Conservation (phyloP, 2,113 vertebrate species). For the Ifrita kowaldi region DNA sequence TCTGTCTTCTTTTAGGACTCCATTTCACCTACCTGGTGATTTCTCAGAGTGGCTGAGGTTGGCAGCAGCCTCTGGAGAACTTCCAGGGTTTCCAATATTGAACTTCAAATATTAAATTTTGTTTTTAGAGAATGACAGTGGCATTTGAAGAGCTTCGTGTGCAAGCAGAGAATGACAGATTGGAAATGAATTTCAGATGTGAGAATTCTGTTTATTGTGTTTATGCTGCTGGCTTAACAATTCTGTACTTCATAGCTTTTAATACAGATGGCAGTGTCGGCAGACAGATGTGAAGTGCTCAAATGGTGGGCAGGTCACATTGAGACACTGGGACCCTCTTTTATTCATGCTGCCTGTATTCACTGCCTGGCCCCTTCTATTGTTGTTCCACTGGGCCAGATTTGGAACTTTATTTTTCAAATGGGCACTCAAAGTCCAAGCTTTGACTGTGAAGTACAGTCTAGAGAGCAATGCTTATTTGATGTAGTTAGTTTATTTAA, state of each 20-base stretch:
- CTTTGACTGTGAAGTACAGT: not conserved
- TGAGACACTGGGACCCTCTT: not conserved
- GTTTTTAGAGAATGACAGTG: constrained; percentile 78
- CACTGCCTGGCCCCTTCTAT: not conserved
- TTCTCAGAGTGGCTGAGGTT: not conserved
- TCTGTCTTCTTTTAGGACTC: not conserved
- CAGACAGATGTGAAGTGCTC: not conserved
- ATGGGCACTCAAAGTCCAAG: not conserved
- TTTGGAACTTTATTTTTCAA: not conserved
- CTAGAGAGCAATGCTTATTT: not conserved
- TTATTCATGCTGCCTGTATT: not conserved
- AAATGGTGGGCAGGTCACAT: not conserved
- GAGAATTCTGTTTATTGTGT: not conserved
- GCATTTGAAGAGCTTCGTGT: constrained; percentile 85
- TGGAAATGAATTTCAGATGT: constrained; percentile 79
- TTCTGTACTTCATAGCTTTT: not conserved
- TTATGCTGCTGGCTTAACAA: not conserved
- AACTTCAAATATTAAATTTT: not conserved
- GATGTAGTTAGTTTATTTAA: not conserved
- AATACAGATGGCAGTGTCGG: not conserved
- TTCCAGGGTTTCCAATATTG: not conserved
- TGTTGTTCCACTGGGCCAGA: not conserved
- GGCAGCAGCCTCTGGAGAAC: not conserved
- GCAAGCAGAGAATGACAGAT: constrained; percentile 79
- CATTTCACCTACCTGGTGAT: not conserved